These are phyloP conservation scores for Danio tinwini DNA, from an alignment of 2,797 vertebrate species.

Conservation along the genomic window DNA sequence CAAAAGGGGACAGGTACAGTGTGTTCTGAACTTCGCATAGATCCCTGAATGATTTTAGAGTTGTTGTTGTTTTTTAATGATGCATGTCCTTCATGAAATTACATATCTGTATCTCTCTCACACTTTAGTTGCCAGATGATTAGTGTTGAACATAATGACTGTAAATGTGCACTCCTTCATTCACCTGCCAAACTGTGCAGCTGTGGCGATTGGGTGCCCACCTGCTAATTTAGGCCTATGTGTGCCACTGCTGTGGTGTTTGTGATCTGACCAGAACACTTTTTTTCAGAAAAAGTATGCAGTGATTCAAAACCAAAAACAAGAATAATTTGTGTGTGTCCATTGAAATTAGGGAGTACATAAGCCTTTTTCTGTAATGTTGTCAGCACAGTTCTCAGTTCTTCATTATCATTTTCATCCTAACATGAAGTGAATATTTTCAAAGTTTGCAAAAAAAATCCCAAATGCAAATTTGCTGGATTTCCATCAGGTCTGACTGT, in stretches of 20 bases:
- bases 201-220: background rate
- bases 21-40: background rate
- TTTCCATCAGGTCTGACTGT: no score
- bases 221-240: background rate
- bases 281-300: no score
- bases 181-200: constrained; percentile 13
- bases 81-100: background rate
- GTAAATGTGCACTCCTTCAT: background rate
- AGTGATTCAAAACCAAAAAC: background rate
- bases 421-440: no score
- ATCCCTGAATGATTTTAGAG: background rate
- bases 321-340: background rate
- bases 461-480: no score
- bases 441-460: no score
- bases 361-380: background rate
- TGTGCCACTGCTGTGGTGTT: background rate
- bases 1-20: background rate
- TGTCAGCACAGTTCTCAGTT: no score
- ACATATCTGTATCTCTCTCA: background rate
- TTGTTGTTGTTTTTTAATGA: background rate
- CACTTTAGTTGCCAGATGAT: constrained; percentile 9
- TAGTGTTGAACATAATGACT: constrained; percentile 1
- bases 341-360: background rate
- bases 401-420: no score
- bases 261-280: background rate